phyloP scores from a whole-genome alignment of 2,797 vertebrate species.

The Anguilla anguilla region DNA sequence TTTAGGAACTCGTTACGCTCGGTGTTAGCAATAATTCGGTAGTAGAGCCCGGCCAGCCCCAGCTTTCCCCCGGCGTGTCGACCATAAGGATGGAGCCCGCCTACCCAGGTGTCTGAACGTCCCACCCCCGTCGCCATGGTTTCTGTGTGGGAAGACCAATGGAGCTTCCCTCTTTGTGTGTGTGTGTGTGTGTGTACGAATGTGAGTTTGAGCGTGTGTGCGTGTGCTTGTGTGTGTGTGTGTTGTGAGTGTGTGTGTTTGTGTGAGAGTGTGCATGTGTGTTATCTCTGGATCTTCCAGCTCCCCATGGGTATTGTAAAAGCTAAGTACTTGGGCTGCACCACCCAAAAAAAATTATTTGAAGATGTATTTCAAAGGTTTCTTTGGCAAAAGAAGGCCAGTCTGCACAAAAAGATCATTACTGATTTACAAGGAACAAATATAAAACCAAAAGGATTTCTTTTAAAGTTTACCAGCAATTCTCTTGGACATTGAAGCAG shows the following conservation, averaged over 20 bases:
- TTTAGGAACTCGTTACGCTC: slow-evolving; percentile 80
- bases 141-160: neutral
- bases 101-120: slow-evolving; percentile 77
- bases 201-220: neutral
- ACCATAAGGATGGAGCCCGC: slow-evolving; percentile 81
- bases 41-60: slow-evolving; percentile 79
- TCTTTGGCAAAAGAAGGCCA: neutral
- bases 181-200: neutral
- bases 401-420: neutral
- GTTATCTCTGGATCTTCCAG: neutral
- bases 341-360: neutral
- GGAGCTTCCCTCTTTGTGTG: neutral
- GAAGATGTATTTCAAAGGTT: neutral
- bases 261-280: neutral
- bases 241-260: no score
- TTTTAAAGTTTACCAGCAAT: neutral
- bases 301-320: neutral
- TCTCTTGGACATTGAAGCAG: neutral
- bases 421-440: neutral
- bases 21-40: slow-evolving; percentile 76
- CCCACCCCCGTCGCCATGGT: slow-evolving; percentile 31
- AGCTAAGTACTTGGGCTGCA: neutral
- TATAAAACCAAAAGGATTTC: neutral
- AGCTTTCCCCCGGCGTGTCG: slow-evolving; percentile 86
- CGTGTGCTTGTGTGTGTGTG: neutral